Base-by-base conservation (phyloP, 2,113 vertebrate species). In the Ptychochromis oligacanthus region DNA sequence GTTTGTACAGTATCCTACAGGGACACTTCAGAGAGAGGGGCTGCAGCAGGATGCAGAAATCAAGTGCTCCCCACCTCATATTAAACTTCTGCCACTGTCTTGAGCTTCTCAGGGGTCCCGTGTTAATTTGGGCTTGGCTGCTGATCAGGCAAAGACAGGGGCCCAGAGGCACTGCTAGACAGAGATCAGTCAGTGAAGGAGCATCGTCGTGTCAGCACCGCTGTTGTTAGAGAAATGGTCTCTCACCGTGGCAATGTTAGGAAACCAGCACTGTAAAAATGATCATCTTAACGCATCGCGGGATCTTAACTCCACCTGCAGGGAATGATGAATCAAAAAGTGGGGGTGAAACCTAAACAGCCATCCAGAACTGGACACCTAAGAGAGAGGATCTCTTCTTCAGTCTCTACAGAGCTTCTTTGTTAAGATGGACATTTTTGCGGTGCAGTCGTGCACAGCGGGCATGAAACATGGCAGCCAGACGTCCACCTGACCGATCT, bases 301-400 rank as follows among this genome's bases (percentile, higher is more conserved):
- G 59, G 20, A 22, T 7, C 77, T 46, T 61, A 60, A 77, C 72
- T 83, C 82, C 77, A 11, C 52, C 75, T 36, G 64, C 72, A 36
- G 79, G 84, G 83, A 86, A 90, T 75, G 85, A 87, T 67, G 87
- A 85, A 17, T 79, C 54, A 79, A 57, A 79, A 43, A 60, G 43
- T 17, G 9, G 75, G 78, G 43, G 89, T 70, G 82, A 31, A 78
- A 64, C 57, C 64, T 72, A 13, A 84, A 79, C 7, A 28, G 75
- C 62, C 55, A 17, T 82, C 55, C 79, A 56, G 54, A 77, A 36
- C 60, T 13, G 65, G 52, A 59, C 5, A n/a, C 20, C 72, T 36
- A 43, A 49, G 4, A 80, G 57, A 57, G 58, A 31, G 20, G 3
- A 10, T 57, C 40, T 56, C 52, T 34, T 22, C 38, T 40, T 74